phyloP scores from a whole-genome alignment of 1,140 invertebrate genomes.

The Neotoxoptera formosana region DNA sequence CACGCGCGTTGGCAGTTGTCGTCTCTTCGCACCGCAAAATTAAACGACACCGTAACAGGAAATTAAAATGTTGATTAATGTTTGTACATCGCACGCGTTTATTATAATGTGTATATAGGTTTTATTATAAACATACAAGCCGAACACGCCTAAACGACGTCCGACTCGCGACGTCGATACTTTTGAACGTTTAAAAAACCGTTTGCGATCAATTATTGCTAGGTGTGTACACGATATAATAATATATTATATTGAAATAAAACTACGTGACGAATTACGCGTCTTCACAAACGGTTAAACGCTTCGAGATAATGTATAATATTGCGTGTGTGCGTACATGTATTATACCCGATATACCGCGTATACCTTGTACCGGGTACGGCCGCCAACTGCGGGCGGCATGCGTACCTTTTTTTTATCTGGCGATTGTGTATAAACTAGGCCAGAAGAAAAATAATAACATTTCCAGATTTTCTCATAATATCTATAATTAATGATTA shows the following conservation, averaged over 20 bases:
- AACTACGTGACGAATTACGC: not conserved
- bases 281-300: not conserved
- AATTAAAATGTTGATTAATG: slow-evolving; percentile 45
- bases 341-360: too few relatives aligned
- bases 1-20: not conserved
- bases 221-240: too few relatives aligned
- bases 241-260: not conserved
- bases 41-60: slow-evolving; percentile 37
- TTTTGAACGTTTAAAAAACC: not conserved
- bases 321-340: not conserved
- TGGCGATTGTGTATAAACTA: too few relatives aligned
- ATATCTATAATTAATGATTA: too few relatives aligned
- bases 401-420: too few relatives aligned
- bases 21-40: not conserved
- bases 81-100: not conserved
- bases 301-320: not conserved
- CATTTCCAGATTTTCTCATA: too few relatives aligned
- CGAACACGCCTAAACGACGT: not conserved
- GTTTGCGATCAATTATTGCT: not conserved
- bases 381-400: too few relatives aligned
- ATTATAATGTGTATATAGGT: too few relatives aligned
- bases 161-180: not conserved
- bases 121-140: not conserved
- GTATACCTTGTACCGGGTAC: too few relatives aligned
- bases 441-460: too few relatives aligned